Conservation (phyloP, 2,113 vertebrate genomes). For the Salvelinus namaycush region DNA sequence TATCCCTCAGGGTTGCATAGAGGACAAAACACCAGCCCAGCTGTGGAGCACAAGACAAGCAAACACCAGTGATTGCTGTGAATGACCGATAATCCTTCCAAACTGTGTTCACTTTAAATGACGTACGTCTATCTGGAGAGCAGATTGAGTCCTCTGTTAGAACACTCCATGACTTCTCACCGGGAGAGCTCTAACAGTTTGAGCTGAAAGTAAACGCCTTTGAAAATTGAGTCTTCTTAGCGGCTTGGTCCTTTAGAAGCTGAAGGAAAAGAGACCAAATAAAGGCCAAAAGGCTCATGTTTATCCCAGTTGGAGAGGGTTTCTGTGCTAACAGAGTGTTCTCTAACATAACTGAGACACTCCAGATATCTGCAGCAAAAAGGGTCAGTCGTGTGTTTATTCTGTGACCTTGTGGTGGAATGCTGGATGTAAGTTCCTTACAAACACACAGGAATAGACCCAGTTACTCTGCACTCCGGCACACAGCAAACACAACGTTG, state of each 20-base stretch:
- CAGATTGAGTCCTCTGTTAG: background rate
- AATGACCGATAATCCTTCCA: background rate
- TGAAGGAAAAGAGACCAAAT: slow-evolving; percentile 66
- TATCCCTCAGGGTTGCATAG: slow-evolving; percentile 17
- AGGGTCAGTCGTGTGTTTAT: slow-evolving; percentile 55
- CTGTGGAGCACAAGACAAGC: slow-evolving; percentile 16
- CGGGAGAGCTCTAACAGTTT: background rate
- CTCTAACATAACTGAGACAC: slow-evolving; percentile 50
- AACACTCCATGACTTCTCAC: slow-evolving; percentile 4
- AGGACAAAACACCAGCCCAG: slow-evolving; percentile 31
- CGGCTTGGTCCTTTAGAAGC: slow-evolving; percentile 46
- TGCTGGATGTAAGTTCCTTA: slow-evolving; percentile 25
- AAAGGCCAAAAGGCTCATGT: slow-evolving; percentile 62
- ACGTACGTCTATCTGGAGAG: too few relatives aligned
- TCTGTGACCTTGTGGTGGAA: slow-evolving; percentile 55
- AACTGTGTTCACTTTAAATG: background rate
- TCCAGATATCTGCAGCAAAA: slow-evolving; percentile 58
- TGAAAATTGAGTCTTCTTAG: background rate
- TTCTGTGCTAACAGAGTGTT: slow-evolving; percentile 21
- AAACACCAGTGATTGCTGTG: slow-evolving; percentile 6
- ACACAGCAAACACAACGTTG: background rate
- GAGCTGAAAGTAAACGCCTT: background rate
- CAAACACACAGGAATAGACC: slow-evolving; percentile 50
- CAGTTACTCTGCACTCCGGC: background rate
- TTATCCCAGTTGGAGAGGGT: slow-evolving; percentile 36